These are phyloP conservation scores for Periparus ater DNA, from an alignment of 2,797 vertebrate species.

Conservation along the genomic window DNA sequence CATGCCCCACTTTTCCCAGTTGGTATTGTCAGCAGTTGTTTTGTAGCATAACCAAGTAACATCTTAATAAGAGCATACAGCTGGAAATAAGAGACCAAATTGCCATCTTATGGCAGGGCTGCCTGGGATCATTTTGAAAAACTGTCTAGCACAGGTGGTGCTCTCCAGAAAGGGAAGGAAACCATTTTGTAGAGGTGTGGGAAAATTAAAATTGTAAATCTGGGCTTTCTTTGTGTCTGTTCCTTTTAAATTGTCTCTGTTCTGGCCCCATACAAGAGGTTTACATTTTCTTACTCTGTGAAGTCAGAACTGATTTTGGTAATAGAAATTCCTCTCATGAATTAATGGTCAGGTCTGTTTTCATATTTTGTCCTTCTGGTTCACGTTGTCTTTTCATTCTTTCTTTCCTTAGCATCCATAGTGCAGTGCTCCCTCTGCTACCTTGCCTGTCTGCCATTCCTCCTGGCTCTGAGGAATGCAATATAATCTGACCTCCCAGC, in stretches of 20 bases:
- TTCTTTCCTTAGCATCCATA: neutral
- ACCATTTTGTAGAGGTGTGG: neutral
- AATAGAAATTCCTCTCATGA: neutral
- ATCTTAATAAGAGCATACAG: slow-evolving; percentile 30
- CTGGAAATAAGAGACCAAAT: slow-evolving; percentile 47
- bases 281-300: neutral
- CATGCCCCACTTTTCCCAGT: neutral
- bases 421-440: neutral
- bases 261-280: neutral
- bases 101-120: slow-evolving; percentile 20
- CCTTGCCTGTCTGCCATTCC: neutral
- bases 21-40: neutral
- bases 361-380: neutral
- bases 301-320: neutral
- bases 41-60: slow-evolving; percentile 22
- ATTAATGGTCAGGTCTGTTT: neutral
- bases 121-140: neutral
- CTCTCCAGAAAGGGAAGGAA: neutral
- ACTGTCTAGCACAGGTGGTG: neutral
- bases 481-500: neutral
- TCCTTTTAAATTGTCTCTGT: neutral
- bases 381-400: neutral
- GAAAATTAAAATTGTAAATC: neutral
- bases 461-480: neutral
- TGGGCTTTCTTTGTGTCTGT: neutral